Percentiles rank a stretch among this genome's conserved stretches.
These are phyloP conservation scores for Parotia lawesii DNA, from an alignment of 2,113 vertebrate genomes.

Conservation along the genomic window DNA sequence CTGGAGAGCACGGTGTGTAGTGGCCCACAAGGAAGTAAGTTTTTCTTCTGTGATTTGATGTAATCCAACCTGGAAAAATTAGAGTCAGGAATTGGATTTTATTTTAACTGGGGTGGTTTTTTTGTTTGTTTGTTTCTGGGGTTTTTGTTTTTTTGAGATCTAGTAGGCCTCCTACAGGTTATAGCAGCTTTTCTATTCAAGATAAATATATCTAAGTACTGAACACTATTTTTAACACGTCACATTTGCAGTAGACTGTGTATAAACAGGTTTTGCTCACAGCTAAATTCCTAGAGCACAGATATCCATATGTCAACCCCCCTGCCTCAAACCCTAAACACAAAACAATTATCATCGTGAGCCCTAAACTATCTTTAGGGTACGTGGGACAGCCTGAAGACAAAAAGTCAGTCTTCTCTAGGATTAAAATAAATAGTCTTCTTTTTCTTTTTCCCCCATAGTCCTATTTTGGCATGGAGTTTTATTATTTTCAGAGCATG, in stretches of 20 bases:
- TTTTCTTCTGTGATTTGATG: neutral
- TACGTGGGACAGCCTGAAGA: neutral
- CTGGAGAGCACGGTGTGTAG: neutral
- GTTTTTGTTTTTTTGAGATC: neutral
- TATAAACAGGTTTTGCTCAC: slow-evolving; percentile 29
- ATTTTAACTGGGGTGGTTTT: neutral
- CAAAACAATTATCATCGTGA: neutral
- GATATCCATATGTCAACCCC: neutral
- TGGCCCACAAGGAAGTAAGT: neutral
- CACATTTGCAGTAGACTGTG: neutral
- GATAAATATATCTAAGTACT: neutral
- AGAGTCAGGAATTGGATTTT: neutral
- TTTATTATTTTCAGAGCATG: neutral
- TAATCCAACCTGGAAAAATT: neutral
- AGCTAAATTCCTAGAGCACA: neutral
- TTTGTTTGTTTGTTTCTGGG: neutral
- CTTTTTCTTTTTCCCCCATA: neutral
- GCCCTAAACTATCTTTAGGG: neutral
- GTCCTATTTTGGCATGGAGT: neutral
- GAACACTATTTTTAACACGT: neutral
- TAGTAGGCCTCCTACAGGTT: neutral
- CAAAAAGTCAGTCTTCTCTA: slow-evolving; percentile 1
- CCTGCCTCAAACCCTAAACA: neutral
- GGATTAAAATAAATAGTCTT: neutral
- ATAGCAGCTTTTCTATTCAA: slow-evolving; percentile 5